Evolutionary conservation across 2,797 vertebrate genomes (phyloP).

Genomic region (Intellagama lesueurii): DNA sequence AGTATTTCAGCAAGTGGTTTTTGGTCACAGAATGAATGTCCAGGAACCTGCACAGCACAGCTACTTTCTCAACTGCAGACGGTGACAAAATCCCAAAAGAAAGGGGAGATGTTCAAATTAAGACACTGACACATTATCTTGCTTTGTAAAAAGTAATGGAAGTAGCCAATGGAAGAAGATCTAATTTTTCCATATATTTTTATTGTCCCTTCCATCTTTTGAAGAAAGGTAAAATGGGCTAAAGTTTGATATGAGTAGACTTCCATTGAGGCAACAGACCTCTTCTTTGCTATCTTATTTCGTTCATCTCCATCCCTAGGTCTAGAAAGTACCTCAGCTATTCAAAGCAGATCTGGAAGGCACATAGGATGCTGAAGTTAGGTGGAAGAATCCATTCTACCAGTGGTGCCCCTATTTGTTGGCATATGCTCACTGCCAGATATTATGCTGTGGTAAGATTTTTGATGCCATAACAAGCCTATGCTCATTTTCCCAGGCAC

Average conservation of each 20-base stretch:
- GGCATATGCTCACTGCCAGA: neutral
- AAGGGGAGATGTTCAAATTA: conserved; percentile 41
- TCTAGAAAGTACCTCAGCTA: neutral
- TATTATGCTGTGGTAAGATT: neutral
- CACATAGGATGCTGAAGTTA: no score
- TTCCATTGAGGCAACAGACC: neutral
- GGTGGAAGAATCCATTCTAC: neutral
- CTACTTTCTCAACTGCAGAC: conserved; percentile 93
- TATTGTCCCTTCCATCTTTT: neutral
- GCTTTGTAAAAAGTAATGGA: conserved; percentile 5
- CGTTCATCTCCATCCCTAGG: neutral
- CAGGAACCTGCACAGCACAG: conserved; percentile 96
- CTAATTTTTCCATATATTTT: neutral
- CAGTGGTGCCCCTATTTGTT: neutral
- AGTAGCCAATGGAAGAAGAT: neutral
- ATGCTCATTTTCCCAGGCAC: no score
- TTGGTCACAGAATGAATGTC: conserved; percentile 97
- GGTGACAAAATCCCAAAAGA: conserved; percentile 45
- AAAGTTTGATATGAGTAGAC: neutral
- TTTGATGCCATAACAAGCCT: no score
- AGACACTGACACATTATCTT: neutral
- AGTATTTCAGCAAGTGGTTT: conserved; percentile 96
- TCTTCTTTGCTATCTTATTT: neutral
- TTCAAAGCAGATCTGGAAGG: no score
- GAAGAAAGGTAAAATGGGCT: neutral